Evolutionary conservation across 2,888 invertebrate genomes (phyloP), one percentile per base, ranked within the genome.

Genomic region (Leistus spinibarbis): DNA sequence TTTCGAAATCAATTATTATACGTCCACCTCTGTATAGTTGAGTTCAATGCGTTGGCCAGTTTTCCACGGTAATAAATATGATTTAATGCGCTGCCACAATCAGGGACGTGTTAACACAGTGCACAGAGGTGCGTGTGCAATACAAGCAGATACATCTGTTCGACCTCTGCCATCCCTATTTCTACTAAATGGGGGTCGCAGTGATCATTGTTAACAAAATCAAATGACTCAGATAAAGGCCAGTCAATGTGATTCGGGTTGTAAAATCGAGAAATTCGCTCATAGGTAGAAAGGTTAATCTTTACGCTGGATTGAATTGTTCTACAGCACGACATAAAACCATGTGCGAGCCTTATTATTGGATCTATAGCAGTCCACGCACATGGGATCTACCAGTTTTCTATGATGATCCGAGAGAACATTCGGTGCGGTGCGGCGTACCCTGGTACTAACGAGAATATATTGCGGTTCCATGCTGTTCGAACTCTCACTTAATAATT

Each of bases 61-160:
- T 57, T 63, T 60, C 57, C 70, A 56, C 65, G 65, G 54, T 66
- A 63, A 57, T 66, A 72, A 72, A 72, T 66, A 72, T 72, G 72
- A 72, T 72, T 72, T 72, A 72, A 66, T 64, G 22, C 72, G 19
- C 54, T 69, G 69, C 69, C 72, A 66, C 72, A 72, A 72, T 72
- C 72, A 72, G 56, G 65, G 66, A 66, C 57, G 72, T 72, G 72
- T 72, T 72, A 72, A 72, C 72, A 72, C 66, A 57, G 65, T 72
- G 64, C 64, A 27, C 17, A 24, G 23, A 23, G 64, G 23, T 20
- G 23, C 27, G 64, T 64, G 23, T 16, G 27, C 72, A 40, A 40
- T 72, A 64, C 72, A 63, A 64, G 54, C 64, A 54, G 24, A 65
- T 73, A 73, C 73, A 73, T 73, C 67, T 73, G 73, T 73, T 57